These are phyloP conservation scores for Paratrypauchen microcephalus DNA, from an alignment of 2,797 vertebrate species.

Conservation along the genomic window DNA sequence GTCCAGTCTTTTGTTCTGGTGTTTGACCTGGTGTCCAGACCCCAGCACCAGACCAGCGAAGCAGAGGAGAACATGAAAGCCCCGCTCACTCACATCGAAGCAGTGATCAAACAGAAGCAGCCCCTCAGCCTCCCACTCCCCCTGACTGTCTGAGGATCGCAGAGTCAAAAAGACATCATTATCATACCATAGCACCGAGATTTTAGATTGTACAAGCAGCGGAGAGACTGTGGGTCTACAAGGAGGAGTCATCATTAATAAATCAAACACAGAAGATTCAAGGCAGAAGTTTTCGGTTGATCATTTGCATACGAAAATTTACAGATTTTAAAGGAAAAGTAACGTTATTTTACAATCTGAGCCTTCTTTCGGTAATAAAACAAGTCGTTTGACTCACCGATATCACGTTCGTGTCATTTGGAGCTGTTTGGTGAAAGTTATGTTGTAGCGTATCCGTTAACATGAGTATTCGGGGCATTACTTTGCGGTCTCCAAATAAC, in stretches of 20 bases:
- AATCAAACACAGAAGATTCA: neutral
- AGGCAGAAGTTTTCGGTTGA: neutral
- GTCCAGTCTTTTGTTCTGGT: conserved; percentile 48
- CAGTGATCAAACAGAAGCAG: conserved; percentile 50
- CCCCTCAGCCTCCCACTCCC: conserved; percentile 17
- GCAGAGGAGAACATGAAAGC: conserved; percentile 54
- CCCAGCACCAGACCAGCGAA: conserved; percentile 30
- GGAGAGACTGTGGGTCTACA: neutral
- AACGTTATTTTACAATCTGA: no score
- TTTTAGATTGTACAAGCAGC: neutral
- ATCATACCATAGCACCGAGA: conserved; percentile 3
- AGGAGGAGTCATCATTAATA: neutral
- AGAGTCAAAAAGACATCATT: conserved; percentile 26
- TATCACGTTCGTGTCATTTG: no score
- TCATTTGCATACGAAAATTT: neutral
- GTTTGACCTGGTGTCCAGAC: conserved; percentile 35
- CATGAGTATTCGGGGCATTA: no score
- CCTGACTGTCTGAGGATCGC: conserved; percentile 48
- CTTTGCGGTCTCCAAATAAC: no score
- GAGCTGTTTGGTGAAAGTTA: no score
- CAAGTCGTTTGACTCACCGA: no score
- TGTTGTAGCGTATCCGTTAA: no score
- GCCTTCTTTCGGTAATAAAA: no score
- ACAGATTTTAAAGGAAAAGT: no score
- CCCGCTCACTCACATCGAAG: conserved; percentile 8